Evolutionary conservation across 2,797 vertebrate species (phyloP), one percentile per base, ranked within the genome.

Genomic region (Periparus ater): DNA sequence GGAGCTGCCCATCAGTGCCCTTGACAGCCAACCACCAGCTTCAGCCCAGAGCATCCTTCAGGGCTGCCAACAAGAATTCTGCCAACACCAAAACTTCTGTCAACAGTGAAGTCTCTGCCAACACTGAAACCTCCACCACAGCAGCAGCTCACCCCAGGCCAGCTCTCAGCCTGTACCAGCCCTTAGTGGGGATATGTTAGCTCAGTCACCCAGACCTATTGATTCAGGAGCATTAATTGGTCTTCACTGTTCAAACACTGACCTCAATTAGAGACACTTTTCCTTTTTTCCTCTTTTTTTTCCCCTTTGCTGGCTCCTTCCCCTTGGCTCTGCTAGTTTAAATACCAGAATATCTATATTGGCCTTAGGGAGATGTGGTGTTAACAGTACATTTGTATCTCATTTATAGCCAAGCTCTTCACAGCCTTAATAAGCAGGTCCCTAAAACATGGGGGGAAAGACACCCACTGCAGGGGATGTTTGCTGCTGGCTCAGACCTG

Each of bases 171-270:
- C 10, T 1, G 20, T 22, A 34, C 30, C 2, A 61, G 53, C 23
- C 78, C 75, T 77, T 6, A 3, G 22, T 14, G 36, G 34, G 34
- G 63, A 73, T 23, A 17, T 50, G 27, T 89, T 55, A 72, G 68
- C 55, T 77, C 58, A 88, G 78, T 70, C 89, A 88, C 9, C 1
- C 91, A 91, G 79, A 50, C 53, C 34, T 94, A 85, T 85, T 72
- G 87, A 96, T 93, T 88, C 68, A 45, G 91, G 47, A 92, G 72
- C 82, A 88, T 68, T 95, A 96, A 95, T 91, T 93, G 62, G 76
- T 72, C 76, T 75, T 75, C 29, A 6, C 85, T 93, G 84, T 84
- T 96, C 87, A 96, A 96, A 95, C 57, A 96, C 32, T 3, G 6
- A 80, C 95, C 91, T 91, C 92, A 83, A 85, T 91, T 91, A 91